Base-by-base conservation (phyloP, 2,888 invertebrate genomes). In the Ormyrus labotus region DNA sequence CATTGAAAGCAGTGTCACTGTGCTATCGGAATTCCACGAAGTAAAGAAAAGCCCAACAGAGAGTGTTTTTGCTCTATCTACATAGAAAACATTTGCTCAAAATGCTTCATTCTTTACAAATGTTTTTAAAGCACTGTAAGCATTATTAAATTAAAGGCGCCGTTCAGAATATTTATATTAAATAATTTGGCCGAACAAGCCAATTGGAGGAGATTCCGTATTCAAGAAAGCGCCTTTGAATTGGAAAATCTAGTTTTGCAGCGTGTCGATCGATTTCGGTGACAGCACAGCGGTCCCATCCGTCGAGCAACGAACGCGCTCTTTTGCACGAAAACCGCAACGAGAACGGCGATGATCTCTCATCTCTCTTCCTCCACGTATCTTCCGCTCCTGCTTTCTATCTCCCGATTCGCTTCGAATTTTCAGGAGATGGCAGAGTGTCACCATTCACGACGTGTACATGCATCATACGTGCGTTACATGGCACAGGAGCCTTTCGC, bases 161-260 rank as follows among this genome's bases (percentile, higher is more conserved):
- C 34, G 34, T 34, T 3, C 34, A 34, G 34, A 4, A 34, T 34
- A 34, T 34, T 34, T 34, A 4, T 34, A 34, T 4, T 34, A 34
- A 2, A 34, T 0, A 34, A 34, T 34, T 34, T 34, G 34, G 63
- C 47, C 11, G 47, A n/a, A 47, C 11, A 7, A 6, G 5, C 8
- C 9, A 60, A 45, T 5, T 8, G 19, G 34, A 6, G 7, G 9
- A 34, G 34, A n/a, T 47, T 63, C 45, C 8, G 47, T 63, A 63
- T 63, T 63, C 63, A 63, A 10, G 47, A 63, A 63, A 45, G 11
- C 45, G 47, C 10, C 11, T 63, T 11, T 19, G 45, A 45, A 45
- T 45, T 63, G 11, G 63, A 63, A 63, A 63, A 63, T 45, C 6
- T 11, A 63, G 63, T 63, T 63, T 63, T 63, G 63, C 63, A 10